Base-by-base conservation (phyloP, 1,140 invertebrate species). In the Diorhabda sublineata region DNA sequence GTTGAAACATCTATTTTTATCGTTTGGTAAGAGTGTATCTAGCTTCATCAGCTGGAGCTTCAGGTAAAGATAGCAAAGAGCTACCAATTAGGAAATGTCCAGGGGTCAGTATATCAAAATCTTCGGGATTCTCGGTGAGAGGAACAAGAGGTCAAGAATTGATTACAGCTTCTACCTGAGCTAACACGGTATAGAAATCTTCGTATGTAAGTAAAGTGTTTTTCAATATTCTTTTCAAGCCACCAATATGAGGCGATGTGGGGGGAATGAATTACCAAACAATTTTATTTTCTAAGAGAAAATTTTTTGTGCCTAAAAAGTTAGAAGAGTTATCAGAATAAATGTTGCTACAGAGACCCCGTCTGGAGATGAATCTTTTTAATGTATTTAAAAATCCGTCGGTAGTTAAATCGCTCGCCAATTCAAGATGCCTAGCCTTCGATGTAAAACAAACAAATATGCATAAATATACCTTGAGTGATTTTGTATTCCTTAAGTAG, bases 211-310 rank as follows among this genome's bases (percentile, higher is more conserved):
- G 66, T 42, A 57, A 9, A 57, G 42, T 61, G 62, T 71, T 70
- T 8, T 74, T 75, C 4, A 81, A 42, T 4, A 75, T 67, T 2
- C 77, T 71, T 26, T 70, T 60, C 5, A 83, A 45, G 9, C 73
- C 73, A 41, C 74, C 73, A 11, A 69, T 42, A 69, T 75, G 72
- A 59, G 73, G 73, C 11, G 72, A 66, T 42, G 69, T 26, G 3
- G 73, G 44, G 11, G 74, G 73, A 7, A 73, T 69, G n/a, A 74
- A 73, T 42, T 68, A 58, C 73, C 73, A 74, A 5, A 58, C 58
- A 42, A 80, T 84, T 73, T 84, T 79, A 68, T 83, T 81, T 11
- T 78, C 60, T 78, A 80, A 83, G 45, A 72, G 62, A 3, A 82
- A 56, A 45, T 77, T 6, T 41, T 41, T n/a, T 26, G 7, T 11